These are phyloP conservation scores for Diplosoma virens DNA, from an alignment of 23 tunicate species.

Conservation along the genomic window DNA sequence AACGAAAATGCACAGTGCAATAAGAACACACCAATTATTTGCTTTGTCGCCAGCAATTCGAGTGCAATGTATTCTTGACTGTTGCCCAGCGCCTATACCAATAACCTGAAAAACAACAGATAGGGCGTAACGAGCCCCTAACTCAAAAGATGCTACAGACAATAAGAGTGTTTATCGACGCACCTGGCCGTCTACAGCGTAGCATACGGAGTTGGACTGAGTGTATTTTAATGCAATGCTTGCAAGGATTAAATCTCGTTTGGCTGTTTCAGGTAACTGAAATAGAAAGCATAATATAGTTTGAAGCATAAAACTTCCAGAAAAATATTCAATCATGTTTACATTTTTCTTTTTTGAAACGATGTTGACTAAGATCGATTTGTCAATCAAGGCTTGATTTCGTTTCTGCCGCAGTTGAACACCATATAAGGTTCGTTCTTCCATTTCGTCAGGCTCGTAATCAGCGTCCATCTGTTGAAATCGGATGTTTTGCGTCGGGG, in stretches of 20 bases:
- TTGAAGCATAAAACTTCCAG: too few relatives aligned
- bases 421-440: conserved; percentile 67
- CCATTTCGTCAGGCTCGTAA: conserved; percentile 67
- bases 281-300: too few relatives aligned
- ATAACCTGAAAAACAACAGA: conserved; percentile 39
- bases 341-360: conserved; percentile 60
- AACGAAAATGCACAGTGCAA: too few relatives aligned
- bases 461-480: conserved; percentile 79
- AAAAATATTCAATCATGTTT: too few relatives aligned
- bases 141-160: too few relatives aligned
- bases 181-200: conserved; percentile 83
- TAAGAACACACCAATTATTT: conserved; percentile 78
- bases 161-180: not conserved
- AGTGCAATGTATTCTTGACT: conserved; percentile 86
- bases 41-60: conserved; percentile 90
- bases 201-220: conserved; percentile 90
- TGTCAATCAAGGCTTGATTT: conserved; percentile 38
- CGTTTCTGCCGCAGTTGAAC: conserved; percentile 65
- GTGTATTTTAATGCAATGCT: conserved; percentile 82
- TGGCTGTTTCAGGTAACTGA: conserved; percentile 63
- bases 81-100: conserved; percentile 94
- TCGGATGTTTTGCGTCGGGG: too few relatives aligned
- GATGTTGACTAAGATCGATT: conserved; percentile 29
- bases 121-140: too few relatives aligned
- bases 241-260: conserved; percentile 73